Evolutionary conservation across 2,888 invertebrate genomes (phyloP).

Genomic region (Bursaphelenchus okinawaensis): DNA sequence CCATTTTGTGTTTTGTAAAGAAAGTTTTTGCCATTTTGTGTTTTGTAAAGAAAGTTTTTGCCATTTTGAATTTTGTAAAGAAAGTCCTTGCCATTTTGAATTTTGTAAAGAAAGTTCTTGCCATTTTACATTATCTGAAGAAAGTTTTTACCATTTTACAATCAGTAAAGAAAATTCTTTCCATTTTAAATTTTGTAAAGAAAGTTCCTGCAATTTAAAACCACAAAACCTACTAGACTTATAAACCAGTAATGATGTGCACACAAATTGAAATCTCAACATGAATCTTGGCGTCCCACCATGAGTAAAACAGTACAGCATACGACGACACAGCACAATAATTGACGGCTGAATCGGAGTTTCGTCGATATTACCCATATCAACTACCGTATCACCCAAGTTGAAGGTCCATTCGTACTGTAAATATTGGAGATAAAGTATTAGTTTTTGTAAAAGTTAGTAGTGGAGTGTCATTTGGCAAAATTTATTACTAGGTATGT

Average conservation of each 20-base stretch:
- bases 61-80: no score
- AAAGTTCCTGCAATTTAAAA: not conserved
- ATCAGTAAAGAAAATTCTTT: not conserved
- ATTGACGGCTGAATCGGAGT: constrained; percentile 70
- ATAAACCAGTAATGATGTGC: constrained; percentile 24
- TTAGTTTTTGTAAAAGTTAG: no score
- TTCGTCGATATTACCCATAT: constrained; percentile 66
- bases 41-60: no score
- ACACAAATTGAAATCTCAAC: constrained; percentile 30
- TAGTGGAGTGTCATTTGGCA: no score
- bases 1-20: no score
- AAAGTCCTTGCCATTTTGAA: not conserved
- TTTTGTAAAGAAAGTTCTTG: not conserved
- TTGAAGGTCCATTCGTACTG: constrained; percentile 75
- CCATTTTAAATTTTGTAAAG: not conserved
- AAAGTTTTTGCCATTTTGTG: no score
- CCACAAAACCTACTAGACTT: constrained; percentile 18
- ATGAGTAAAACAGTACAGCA: constrained; percentile 69
- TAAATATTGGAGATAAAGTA: no score
- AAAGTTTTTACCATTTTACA: no score
- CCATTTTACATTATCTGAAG: no score
- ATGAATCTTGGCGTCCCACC: constrained; percentile 64
- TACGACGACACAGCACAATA: constrained; percentile 74
- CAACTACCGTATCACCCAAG: constrained; percentile 72
- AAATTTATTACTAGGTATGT: not conserved